These are phyloP conservation scores for Molossus alvarezi DNA, from an alignment of 2,797 vertebrate genomes.

Conservation along the genomic window DNA sequence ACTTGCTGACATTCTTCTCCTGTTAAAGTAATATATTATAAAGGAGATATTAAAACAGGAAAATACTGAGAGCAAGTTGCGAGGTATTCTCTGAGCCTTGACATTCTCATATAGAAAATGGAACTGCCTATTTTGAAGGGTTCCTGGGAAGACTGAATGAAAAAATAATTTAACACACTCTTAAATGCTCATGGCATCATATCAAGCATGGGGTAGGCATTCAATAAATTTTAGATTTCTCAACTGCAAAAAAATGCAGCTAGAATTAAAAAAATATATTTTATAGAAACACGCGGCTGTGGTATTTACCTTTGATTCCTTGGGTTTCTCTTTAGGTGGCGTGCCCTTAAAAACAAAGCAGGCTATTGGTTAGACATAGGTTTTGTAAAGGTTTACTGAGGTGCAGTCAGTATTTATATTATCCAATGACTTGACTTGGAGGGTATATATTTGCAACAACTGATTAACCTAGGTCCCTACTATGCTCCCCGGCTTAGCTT, in stretches of 20 bases:
- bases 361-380: background rate
- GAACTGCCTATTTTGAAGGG: background rate
- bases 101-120: constrained; percentile 2
- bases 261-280: background rate
- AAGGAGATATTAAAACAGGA: background rate
- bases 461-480: background rate
- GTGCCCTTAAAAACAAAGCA: constrained; percentile 85
- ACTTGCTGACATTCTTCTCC: background rate
- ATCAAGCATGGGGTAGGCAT: background rate
- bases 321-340: constrained; percentile 66
- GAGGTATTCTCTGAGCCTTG: background rate
- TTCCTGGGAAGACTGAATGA: background rate
- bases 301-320: constrained; percentile 87
- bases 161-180: background rate
- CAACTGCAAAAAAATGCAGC: background rate
- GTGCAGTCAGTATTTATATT: background rate
- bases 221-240: constrained; percentile 8
- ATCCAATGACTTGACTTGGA: background rate
- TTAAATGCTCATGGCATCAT: background rate
- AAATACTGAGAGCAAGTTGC: background rate
- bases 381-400: background rate
- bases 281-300: background rate
- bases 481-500: background rate
- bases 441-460: background rate
- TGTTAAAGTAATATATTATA: background rate